Evolutionary conservation across 1,140 invertebrate species (phyloP).

Genomic region (Drosophila trapezifrons): DNA sequence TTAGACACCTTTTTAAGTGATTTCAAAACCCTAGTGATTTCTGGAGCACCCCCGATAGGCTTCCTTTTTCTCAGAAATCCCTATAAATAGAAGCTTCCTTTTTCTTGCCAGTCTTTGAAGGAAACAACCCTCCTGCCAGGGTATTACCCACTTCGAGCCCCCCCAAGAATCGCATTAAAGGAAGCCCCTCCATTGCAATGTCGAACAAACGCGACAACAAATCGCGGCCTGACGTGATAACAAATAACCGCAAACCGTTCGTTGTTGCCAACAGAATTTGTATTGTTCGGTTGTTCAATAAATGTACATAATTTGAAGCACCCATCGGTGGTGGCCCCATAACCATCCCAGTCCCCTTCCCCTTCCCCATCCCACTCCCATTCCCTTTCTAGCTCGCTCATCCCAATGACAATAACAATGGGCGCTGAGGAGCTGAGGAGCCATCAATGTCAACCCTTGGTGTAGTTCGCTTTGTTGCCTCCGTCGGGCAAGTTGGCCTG

Average conservation of each 20-base stretch:
- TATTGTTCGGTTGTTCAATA: slow-evolving; percentile 63
- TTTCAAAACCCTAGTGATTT: no score
- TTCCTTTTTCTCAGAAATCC: no score
- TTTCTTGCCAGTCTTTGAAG: no score
- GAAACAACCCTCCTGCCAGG: no score
- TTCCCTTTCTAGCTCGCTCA: not conserved
- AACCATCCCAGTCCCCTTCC: not conserved
- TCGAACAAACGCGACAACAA: slow-evolving; percentile 60
- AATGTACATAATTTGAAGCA: slow-evolving; percentile 73
- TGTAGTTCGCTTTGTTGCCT: slow-evolving; percentile 66
- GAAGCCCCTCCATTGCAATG: slow-evolving; percentile 26
- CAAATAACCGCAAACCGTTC: slow-evolving; percentile 74
- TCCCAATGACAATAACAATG: slow-evolving; percentile 25
- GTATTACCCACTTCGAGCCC: not conserved
- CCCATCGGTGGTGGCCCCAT: slow-evolving; percentile 2
- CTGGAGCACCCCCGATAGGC: no score
- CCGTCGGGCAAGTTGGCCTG: slow-evolving; percentile 44
- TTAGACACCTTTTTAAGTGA: no score
- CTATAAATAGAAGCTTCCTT: not conserved
- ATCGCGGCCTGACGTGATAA: slow-evolving; percentile 77
- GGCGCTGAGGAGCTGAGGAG: slow-evolving; percentile 7
- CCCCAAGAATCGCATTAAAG: not conserved
- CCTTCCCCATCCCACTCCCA: not conserved
- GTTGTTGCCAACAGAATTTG: slow-evolving; percentile 65
- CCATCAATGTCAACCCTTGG: slow-evolving; percentile 65